Conservation (phyloP, 53 echinoderm and acorn worm genomes). For the Holothuria leucospilota region DNA sequence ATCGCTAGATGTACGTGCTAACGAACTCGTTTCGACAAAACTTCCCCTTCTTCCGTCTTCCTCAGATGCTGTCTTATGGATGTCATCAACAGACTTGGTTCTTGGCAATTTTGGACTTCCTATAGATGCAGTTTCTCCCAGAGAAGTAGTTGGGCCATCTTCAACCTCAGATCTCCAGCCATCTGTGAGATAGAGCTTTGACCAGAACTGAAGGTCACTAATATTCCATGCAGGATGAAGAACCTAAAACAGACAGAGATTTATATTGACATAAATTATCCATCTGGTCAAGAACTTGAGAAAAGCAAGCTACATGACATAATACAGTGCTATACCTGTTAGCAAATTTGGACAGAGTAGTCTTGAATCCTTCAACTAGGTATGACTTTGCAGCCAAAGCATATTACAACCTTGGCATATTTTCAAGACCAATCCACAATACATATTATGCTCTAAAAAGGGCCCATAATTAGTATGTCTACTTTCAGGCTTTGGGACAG, state of each 20-base stretch:
- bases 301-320: too few species aligned
- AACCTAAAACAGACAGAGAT: slow-evolving; percentile 50
- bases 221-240: slow-evolving; percentile 83
- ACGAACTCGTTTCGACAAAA: slow-evolving; percentile 66
- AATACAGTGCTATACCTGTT: too few species aligned
- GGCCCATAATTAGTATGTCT: too few species aligned
- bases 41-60: slow-evolving; percentile 74
- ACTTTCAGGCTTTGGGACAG: too few species aligned
- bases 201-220: slow-evolving; percentile 81
- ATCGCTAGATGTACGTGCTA: slow-evolving; percentile 85
- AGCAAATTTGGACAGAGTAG: too few species aligned
- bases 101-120: slow-evolving; percentile 81
- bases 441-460: too few species aligned
- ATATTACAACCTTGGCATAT: too few species aligned
- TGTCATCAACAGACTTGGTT: slow-evolving; percentile 87
- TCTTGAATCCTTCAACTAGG: too few species aligned
- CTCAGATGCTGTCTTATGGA: slow-evolving; percentile 76
- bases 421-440: too few species aligned
- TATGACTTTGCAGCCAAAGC: too few species aligned
- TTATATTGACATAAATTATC: too few species aligned
- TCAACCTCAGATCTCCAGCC: slow-evolving; percentile 53
- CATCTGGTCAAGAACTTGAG: too few species aligned
- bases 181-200: slow-evolving; percentile 83
- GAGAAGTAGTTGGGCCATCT: slow-evolving; percentile 8
- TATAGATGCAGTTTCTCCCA: slow-evolving; percentile 1